Evolutionary conservation across 2,888 invertebrate genomes (phyloP).

Genomic region (Polylopha cassiicola): DNA sequence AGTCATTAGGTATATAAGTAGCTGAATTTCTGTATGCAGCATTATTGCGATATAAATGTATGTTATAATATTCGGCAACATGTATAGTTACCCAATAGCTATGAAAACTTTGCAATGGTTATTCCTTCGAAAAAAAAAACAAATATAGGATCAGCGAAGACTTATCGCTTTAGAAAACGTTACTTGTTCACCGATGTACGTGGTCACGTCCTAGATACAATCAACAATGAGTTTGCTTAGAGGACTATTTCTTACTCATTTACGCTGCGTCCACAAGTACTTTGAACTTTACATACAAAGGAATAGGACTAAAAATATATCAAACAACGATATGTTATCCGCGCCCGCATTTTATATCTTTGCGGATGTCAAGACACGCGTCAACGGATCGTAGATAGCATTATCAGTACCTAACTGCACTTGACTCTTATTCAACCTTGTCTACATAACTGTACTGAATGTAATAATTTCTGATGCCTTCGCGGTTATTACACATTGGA

Average conservation of each 20-base stretch:
- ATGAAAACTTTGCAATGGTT: too few relatives aligned
- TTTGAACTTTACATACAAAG: conserved; percentile 23
- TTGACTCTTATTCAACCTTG: conserved; percentile 47
- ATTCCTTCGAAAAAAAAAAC: too few relatives aligned
- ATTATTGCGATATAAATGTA: too few relatives aligned
- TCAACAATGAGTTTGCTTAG: conserved; percentile 48
- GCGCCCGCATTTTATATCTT: conserved; percentile 50
- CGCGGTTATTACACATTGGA: too few relatives aligned
- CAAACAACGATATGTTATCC: conserved; percentile 24
- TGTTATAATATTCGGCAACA: too few relatives aligned
- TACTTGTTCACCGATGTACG: conserved; percentile 45
- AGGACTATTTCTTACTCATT: conserved; percentile 29
- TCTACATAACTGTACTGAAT: conserved; percentile 23
- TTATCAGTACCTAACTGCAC: conserved; percentile 61
- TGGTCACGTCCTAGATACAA: conserved; percentile 65
- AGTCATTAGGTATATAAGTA: too few relatives aligned
- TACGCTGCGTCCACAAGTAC: conserved; percentile 21
- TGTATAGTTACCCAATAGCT: too few relatives aligned
- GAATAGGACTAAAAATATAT: conserved; percentile 27
- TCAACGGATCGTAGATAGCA: conserved; percentile 56
- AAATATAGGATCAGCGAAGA: too few relatives aligned
- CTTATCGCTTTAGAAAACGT: conserved; percentile 25
- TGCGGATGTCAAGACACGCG: conserved; percentile 50
- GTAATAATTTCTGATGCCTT: too few relatives aligned
- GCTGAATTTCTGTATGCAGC: too few relatives aligned